Evolutionary conservation across 2,113 vertebrate genomes (phyloP).

Genomic region (Salvelinus sp.): DNA sequence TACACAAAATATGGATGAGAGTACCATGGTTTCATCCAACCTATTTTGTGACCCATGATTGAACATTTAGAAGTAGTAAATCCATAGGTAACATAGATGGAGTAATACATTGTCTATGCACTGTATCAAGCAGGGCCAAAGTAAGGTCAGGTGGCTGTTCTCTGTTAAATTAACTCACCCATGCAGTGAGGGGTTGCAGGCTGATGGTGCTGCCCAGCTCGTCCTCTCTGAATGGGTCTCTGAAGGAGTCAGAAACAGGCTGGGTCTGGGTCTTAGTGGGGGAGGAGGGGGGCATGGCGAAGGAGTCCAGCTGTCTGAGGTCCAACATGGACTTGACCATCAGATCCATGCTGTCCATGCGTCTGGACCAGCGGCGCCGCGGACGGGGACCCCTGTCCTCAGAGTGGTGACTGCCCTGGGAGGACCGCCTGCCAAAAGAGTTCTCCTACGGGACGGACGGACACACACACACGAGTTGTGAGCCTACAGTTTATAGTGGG

Average conservation of each 20-base stretch:
- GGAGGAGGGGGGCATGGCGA: conserved; percentile 54
- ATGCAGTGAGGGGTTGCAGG: conserved; percentile 60
- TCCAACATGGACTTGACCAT: conserved; percentile 95
- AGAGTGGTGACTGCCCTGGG: not conserved
- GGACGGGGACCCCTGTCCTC: not conserved
- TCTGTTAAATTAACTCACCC: conserved; percentile 43
- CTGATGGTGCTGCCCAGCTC: conserved; percentile 67
- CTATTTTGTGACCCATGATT: no score
- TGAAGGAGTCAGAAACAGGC: conserved; percentile 18
- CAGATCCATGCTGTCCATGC: conserved; percentile 71
- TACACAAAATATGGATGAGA: no score
- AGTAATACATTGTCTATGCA: no score
- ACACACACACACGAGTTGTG: no score
- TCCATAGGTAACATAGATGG: no score
- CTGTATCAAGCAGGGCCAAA: no score
- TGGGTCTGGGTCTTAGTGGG: conserved; percentile 47
- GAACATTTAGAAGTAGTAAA: no score
- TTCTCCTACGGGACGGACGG: not conserved
- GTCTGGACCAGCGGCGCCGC: conserved; percentile 88
- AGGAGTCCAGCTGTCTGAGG: conserved; percentile 86
- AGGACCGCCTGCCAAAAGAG: conserved; percentile 42
- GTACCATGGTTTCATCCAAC: no score
- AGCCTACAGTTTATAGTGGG: no score
- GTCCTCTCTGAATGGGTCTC: conserved; percentile 36
- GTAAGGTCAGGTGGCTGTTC: no score